Base-by-base conservation (phyloP, 2,797 vertebrate genomes). In the Potorous gilbertii region DNA sequence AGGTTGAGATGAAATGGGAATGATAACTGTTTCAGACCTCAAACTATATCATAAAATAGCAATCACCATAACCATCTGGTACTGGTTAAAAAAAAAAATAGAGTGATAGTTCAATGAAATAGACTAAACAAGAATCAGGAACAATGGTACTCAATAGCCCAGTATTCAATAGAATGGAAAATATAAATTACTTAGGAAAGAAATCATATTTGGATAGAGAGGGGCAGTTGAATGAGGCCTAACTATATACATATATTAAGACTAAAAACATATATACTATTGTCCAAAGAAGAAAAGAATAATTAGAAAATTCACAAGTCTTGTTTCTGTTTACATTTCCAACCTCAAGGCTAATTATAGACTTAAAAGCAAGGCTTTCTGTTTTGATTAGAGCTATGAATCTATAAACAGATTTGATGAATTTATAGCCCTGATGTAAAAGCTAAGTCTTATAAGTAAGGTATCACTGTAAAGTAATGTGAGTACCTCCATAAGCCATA, bases 341-440 rank as follows among this genome's bases (percentile, higher is more conserved):
- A 87, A 87, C 40, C 74, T 50, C 40, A 87, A 87, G 74, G 40
- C 74, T 87, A 87, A 87, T 87, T 87, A 46, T 50, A 28, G 74
- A 24, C 40, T 46, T 87, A 87, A 87, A 87, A 87, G 74, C 74
- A 87, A 87, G 24, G 74, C 74, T 87, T 87, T 87, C 74, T 87
- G 74, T 87, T 87, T 87, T 87, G 74, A 87, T 87, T 87, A 87
- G 40, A 87, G 74, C 74, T 46, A 87, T 87, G 40, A 87, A 87
- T 87, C 10, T 10, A 1, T 87, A 24, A 87, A 87, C 74, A 50
- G 40, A 87, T 87, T 87, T 87, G 74, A 87, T 87, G 74, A 87
- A 87, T 87, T 50, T 87, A 87, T 46, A 87, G 74, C 40, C 40
- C 40, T 87, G 74, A 87, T 50, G 74, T 87, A 50, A 87, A 87